These are phyloP conservation scores for Gisinianus flammeolus DNA, from an alignment of 2,888 invertebrate genomes.

Conservation along the genomic window DNA sequence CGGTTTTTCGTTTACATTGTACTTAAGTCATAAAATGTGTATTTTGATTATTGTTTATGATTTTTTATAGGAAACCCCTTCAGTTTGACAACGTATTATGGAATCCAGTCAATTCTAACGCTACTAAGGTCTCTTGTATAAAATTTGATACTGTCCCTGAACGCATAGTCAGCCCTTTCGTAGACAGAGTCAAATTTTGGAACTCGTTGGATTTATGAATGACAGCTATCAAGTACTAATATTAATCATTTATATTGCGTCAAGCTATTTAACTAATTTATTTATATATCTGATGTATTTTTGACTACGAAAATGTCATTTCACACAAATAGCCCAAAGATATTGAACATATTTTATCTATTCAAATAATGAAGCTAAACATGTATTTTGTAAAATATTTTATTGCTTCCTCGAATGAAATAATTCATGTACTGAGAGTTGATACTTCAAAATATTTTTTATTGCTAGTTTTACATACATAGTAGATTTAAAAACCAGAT, in stretches of 20 bases:
- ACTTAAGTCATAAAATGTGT: neutral
- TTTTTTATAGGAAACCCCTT: neutral
- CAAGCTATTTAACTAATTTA: neutral
- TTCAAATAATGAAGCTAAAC: no score
- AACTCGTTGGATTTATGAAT: neutral
- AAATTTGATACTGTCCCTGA: neutral
- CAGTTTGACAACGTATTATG: neutral
- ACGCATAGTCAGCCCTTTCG: neutral
- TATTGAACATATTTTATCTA: no score
- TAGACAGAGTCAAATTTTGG: constrained; percentile 1
- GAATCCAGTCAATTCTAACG: neutral
- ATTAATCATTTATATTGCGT: neutral
- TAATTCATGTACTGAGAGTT: no score
- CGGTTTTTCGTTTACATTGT: no score
- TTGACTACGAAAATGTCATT: no score
- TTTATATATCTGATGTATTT: neutral
- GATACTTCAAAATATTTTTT: no score
- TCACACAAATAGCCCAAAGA: no score
- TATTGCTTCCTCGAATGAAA: no score
- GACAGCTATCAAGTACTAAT: neutral
- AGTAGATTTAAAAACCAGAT: no score
- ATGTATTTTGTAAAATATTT: no score
- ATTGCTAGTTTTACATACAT: no score
- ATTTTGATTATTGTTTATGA: neutral
- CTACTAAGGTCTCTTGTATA: neutral